These are phyloP conservation scores for Bergia puertoricense DNA, from an alignment of 92 coral and sea anemone genomes.

Conservation along the genomic window DNA sequence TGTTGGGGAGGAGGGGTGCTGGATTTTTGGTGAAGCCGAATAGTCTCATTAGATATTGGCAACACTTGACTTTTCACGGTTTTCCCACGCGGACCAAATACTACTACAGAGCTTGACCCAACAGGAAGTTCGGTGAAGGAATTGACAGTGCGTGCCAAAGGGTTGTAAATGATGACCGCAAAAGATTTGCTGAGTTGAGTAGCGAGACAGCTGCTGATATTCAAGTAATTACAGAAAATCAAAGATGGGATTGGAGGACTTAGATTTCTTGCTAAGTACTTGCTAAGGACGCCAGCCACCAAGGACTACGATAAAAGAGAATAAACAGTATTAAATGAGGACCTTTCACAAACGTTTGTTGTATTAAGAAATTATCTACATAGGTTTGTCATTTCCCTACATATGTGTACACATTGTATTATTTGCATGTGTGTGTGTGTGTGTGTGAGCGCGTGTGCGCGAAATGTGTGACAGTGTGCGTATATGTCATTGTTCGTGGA, in stretches of 20 bases:
- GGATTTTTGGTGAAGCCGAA: slow-evolving; percentile 59
- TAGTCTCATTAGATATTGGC: slow-evolving; percentile 71
- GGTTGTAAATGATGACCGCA: slow-evolving; percentile 84
- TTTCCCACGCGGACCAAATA: slow-evolving; percentile 70
- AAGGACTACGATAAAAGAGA: slow-evolving; percentile 51
- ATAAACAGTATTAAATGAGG: background rate
- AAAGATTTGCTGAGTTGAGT: slow-evolving; percentile 77
- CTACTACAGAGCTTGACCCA: slow-evolving; percentile 52
- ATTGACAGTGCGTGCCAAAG: slow-evolving; percentile 74
- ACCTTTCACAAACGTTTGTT: background rate
- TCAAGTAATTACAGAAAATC: slow-evolving; percentile 84
- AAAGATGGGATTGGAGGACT: slow-evolving; percentile 51
- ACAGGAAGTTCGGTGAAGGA: slow-evolving; percentile 79
- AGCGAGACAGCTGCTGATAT: slow-evolving; percentile 86
- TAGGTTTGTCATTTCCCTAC: background rate
- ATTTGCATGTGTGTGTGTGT: background rate
- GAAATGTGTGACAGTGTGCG: background rate
- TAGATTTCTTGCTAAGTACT: slow-evolving; percentile 52
- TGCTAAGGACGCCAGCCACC: slow-evolving; percentile 73
- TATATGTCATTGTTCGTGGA: background rate
- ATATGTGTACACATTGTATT: background rate
- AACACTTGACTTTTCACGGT: slow-evolving; percentile 66
- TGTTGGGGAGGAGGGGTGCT: slow-evolving; percentile 70
- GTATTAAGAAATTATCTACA: too few relatives aligned
- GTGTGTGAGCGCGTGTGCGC: background rate